Conservation (phyloP, 2,113 vertebrate species). For the Symphodus melops region DNA sequence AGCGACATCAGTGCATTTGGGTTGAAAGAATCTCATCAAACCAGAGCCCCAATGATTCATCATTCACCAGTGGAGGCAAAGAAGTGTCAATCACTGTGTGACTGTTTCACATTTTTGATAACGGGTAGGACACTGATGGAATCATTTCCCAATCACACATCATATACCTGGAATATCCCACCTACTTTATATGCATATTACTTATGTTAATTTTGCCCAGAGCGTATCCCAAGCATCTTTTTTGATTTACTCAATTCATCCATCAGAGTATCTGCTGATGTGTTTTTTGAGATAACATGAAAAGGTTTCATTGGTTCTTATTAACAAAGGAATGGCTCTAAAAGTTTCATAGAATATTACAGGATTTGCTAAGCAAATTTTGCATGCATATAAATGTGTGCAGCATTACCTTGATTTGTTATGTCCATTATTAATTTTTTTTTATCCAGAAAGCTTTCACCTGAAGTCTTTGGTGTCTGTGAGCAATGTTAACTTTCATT, state of each 20-base stretch:
- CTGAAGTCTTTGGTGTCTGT: not conserved
- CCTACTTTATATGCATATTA: not conserved
- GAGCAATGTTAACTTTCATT: not conserved
- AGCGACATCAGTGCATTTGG: not conserved
- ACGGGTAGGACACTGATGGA: slow-evolving; percentile 24
- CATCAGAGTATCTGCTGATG: not conserved
- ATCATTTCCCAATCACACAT: not conserved
- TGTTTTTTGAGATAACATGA: not conserved
- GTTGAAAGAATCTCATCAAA: slow-evolving; percentile 4
- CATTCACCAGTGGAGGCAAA: slow-evolving; percentile 1
- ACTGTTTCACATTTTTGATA: slow-evolving; percentile 20
- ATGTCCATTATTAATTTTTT: not conserved
- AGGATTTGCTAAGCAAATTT: not conserved
- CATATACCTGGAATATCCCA: not conserved
- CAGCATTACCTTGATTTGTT: not conserved
- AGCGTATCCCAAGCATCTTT: not conserved
- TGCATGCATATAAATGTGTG: not conserved
- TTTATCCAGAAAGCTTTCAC: not conserved
- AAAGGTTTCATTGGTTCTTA: not conserved
- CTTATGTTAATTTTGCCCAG: not conserved
- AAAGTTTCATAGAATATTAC: not conserved
- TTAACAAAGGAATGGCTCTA: not conserved
- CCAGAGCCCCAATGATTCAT: slow-evolving; percentile 5
- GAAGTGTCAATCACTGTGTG: slow-evolving; percentile 17
- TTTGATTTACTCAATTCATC: not conserved